Percentiles rank a stretch among this genome's conserved stretches.
Conservation (phyloP, 2,113 vertebrate genomes). For the Zingel zingel region DNA sequence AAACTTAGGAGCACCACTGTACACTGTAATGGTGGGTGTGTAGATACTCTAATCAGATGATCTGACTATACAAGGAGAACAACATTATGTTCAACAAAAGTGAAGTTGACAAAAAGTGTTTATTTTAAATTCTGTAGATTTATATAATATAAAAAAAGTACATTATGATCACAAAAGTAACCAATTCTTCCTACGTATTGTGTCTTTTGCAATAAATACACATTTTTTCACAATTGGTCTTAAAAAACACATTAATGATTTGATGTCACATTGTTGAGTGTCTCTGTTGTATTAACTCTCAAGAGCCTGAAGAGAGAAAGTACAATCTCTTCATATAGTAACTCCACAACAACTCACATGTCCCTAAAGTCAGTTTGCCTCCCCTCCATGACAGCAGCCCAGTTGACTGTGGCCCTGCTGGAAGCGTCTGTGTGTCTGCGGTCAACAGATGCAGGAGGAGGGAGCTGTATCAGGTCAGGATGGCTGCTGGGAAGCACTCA, state of each 20-base stretch:
- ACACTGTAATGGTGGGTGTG: neutral
- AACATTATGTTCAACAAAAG: neutral
- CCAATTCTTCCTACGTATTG: slow-evolving; percentile 52
- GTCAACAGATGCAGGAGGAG: slow-evolving; percentile 13
- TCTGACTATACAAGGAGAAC: neutral
- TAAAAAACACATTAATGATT: slow-evolving; percentile 60
- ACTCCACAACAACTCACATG: slow-evolving; percentile 44
- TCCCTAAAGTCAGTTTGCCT: slow-evolving; percentile 41
- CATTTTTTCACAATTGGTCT: slow-evolving; percentile 46
- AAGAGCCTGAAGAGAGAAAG: slow-evolving; percentile 32
- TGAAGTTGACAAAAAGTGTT: slow-evolving; percentile 51
- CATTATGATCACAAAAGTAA: slow-evolving; percentile 73
- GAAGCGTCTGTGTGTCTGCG: slow-evolving; percentile 23
- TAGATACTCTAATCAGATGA: neutral
- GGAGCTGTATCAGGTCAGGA: slow-evolving; percentile 55
- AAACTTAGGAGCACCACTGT: too few species aligned
- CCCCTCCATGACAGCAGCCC: slow-evolving; percentile 45
- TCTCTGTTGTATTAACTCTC: slow-evolving; percentile 39
- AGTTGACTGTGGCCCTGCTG: slow-evolving; percentile 1
- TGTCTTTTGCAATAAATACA: slow-evolving; percentile 74
- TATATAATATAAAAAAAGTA: slow-evolving; percentile 70
- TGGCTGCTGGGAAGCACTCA: slow-evolving; percentile 52
- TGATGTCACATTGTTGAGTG: slow-evolving; percentile 41
- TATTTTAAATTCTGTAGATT: slow-evolving; percentile 70
- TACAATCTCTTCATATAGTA: slow-evolving; percentile 17